Conservation (phyloP, 2,888 invertebrate genomes). For the Oligia latruncula region DNA sequence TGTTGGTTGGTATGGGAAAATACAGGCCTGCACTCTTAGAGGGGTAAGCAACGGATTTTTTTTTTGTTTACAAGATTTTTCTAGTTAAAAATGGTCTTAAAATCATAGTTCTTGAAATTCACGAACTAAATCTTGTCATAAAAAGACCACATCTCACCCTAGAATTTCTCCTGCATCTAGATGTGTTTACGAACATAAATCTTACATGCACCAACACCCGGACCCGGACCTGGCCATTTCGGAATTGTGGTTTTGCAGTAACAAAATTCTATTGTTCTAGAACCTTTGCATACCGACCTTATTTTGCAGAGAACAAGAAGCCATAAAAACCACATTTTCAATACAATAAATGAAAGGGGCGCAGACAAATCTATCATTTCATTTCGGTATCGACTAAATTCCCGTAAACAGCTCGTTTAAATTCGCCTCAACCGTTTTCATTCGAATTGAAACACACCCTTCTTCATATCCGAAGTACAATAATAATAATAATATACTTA, state of each 20-base stretch:
- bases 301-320: background rate
- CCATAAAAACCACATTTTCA: background rate
- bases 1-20: background rate
- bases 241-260: constrained; percentile 26
- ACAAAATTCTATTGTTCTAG: constrained; percentile 26
- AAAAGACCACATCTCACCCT: background rate
- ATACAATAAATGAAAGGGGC: constrained; percentile 10
- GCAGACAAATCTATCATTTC: constrained; percentile 46
- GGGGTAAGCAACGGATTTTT: too few relatives aligned
- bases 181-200: constrained; percentile 38
- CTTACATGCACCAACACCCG: constrained; percentile 28
- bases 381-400: constrained; percentile 31
- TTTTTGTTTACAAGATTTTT: background rate
- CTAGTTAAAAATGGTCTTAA: background rate
- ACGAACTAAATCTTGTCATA: background rate
- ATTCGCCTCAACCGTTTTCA: constrained; percentile 54
- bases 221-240: constrained; percentile 19
- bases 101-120: background rate
- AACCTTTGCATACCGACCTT: background rate
- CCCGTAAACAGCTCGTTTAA: constrained; percentile 59
- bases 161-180: constrained; percentile 5
- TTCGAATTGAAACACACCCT: constrained; percentile 57
- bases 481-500: constrained; percentile 62
- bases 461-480: constrained; percentile 48
- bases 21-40: background rate